A percentile compares a stretch with the other conserved stretches of the same genome.
Evolutionary conservation across 1,140 invertebrate genomes (phyloP).

Genomic region (Gyrodactylus salaris): DNA sequence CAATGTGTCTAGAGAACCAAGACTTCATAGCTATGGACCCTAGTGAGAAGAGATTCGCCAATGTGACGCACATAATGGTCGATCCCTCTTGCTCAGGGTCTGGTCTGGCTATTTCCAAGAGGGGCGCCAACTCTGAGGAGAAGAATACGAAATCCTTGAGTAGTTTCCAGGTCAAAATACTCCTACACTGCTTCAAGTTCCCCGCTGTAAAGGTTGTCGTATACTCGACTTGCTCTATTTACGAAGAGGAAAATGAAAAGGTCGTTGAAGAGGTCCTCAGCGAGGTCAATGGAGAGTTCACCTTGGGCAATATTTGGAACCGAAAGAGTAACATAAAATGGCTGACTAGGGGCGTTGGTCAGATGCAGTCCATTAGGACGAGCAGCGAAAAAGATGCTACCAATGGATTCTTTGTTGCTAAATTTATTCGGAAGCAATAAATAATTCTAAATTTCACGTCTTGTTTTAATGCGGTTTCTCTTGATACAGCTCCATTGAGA

Average conservation of each 20-base stretch:
- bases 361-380: conserved; percentile 28
- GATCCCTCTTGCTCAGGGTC: conserved; percentile 81
- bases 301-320: background rate
- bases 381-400: conserved; percentile 36
- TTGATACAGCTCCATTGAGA: no score
- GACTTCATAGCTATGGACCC: conserved; percentile 35
- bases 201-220: conserved; percentile 45
- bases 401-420: conserved; percentile 67
- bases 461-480: no score
- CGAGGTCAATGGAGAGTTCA: background rate
- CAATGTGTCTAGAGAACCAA: conserved; percentile 27
- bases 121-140: background rate
- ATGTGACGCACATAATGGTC: conserved; percentile 54
- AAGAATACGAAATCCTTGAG: conserved; percentile 23
- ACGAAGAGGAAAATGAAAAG: conserved; percentile 58
- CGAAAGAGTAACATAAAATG: background rate
- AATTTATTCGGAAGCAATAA: conserved; percentile 29
- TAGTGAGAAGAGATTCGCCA: conserved; percentile 23
- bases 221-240: conserved; percentile 71
- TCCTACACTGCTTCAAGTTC: conserved; percentile 50
- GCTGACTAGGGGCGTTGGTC: background rate
- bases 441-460: background rate
- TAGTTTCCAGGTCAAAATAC: conserved; percentile 43
- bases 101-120: conserved; percentile 26
- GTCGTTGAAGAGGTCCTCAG: conserved; percentile 16